Evolutionary conservation across 1,140 invertebrate genomes (phyloP).

Genomic region (Cydia strobilella): DNA sequence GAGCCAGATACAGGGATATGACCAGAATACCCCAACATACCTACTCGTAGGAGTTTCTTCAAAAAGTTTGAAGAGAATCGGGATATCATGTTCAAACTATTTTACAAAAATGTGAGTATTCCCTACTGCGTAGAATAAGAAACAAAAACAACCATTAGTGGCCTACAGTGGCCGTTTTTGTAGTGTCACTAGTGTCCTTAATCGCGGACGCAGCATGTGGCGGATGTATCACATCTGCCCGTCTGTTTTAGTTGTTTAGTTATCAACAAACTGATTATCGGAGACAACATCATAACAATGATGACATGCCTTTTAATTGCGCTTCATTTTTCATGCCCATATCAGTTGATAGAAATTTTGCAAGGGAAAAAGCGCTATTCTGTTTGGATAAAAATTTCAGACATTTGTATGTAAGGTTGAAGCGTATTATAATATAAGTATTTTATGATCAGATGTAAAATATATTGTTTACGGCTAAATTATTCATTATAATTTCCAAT

Average conservation of each 20-base stretch:
- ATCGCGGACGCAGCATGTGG: slow-evolving; percentile 15
- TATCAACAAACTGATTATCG: slow-evolving; percentile 15
- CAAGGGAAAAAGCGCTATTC: too few species aligned
- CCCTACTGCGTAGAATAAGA: slow-evolving; percentile 2
- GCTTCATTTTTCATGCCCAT: background rate
- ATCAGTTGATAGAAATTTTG: background rate
- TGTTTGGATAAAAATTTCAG: too few species aligned
- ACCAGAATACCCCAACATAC: too few species aligned
- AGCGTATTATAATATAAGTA: too few species aligned
- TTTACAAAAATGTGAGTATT: background rate
- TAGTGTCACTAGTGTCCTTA: slow-evolving; percentile 21
- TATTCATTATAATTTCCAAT: too few species aligned
- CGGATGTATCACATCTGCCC: background rate
- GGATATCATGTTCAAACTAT: background rate
- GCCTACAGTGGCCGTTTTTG: slow-evolving; percentile 1
- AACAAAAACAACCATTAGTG: background rate
- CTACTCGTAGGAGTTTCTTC: background rate
- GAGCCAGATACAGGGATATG: too few species aligned
- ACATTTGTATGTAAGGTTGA: too few species aligned
- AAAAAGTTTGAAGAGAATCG: background rate
- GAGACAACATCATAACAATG: background rate
- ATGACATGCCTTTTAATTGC: background rate
- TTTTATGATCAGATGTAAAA: too few species aligned
- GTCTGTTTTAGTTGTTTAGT: slow-evolving; percentile 7
- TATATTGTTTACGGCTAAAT: too few species aligned